These are phyloP conservation scores for Eupithecia vulgata DNA, from an alignment of 2,888 invertebrate genomes.

Conservation along the genomic window DNA sequence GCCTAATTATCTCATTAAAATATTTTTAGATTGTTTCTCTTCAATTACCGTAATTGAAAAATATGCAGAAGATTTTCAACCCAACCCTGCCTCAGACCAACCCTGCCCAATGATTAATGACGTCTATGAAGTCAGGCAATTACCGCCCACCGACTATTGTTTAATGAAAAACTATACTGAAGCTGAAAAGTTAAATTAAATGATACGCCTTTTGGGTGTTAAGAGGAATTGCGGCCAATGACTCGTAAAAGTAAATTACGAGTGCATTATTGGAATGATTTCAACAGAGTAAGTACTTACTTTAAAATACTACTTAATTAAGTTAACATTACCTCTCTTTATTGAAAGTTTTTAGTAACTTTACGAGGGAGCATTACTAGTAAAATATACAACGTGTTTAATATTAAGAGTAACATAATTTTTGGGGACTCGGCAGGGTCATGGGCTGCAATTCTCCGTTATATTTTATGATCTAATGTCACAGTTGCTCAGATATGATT, in stretches of 20 bases:
- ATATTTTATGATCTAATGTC: too few species aligned
- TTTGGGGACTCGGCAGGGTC: too few species aligned
- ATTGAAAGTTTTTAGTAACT: neutral
- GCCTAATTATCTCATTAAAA: too few species aligned
- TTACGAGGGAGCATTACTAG: neutral
- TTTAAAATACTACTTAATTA: neutral
- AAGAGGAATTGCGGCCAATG: slow-evolving; percentile 23
- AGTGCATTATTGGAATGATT: slow-evolving; percentile 5
- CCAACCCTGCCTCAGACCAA: slow-evolving; percentile 52
- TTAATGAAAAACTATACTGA: slow-evolving; percentile 68
- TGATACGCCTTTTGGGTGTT: slow-evolving; percentile 54
- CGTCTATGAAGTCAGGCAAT: slow-evolving; percentile 75
- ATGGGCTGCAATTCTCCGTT: too few species aligned
- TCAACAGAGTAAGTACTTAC: neutral
- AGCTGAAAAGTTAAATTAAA: slow-evolving; percentile 62
- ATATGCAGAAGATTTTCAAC: slow-evolving; percentile 22
- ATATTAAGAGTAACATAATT: too few species aligned
- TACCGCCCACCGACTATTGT: slow-evolving; percentile 57
- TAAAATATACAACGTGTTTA: too few species aligned
- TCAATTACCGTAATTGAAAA: neutral
- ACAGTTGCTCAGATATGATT: too few species aligned
- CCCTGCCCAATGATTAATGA: slow-evolving; percentile 78
- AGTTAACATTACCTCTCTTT: neutral
- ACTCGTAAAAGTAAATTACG: slow-evolving; percentile 19
- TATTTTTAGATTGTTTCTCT: too few species aligned